Evolutionary conservation across 2,888 invertebrate genomes (phyloP).

Genomic region (Trachelus iudaicus): DNA sequence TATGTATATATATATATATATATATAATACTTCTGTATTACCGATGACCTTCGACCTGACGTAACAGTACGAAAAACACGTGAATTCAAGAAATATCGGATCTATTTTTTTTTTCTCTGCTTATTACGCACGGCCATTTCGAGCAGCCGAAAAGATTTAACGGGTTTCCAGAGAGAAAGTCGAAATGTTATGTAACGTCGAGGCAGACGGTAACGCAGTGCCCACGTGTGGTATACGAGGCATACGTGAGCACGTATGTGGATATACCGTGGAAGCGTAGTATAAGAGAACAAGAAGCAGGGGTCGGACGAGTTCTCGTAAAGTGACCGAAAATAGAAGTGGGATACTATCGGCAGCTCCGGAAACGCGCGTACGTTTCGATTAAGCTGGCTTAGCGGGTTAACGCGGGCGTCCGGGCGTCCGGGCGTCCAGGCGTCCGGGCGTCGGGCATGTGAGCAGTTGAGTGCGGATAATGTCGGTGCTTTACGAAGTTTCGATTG

Average conservation of each 20-base stretch:
- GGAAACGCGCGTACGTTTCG: constrained; percentile 17
- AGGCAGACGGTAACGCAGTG: background rate
- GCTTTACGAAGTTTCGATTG: constrained; percentile 20
- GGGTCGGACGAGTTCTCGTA: background rate
- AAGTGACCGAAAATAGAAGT: background rate
- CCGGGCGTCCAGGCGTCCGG: constrained; percentile 1
- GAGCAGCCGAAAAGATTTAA: background rate
- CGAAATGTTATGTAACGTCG: background rate
- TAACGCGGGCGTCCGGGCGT: background rate
- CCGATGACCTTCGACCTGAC: background rate
- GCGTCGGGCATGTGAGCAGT: constrained; percentile 17
- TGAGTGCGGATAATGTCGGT: constrained; percentile 20
- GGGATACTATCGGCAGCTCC: constrained; percentile 17
- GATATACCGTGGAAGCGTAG: background rate
- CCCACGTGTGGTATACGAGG: background rate
- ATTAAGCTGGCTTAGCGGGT: constrained; percentile 21
- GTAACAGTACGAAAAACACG: background rate
- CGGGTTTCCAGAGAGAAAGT: background rate
- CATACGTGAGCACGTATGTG: background rate
- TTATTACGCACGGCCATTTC: background rate
- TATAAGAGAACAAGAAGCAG: background rate
- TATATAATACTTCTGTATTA: background rate
- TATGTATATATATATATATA: background rate
- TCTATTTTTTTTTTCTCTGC: background rate
- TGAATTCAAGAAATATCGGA: background rate